Evolutionary conservation across 1,140 invertebrate species (phyloP).

Genomic region (Gryon sp.): DNA sequence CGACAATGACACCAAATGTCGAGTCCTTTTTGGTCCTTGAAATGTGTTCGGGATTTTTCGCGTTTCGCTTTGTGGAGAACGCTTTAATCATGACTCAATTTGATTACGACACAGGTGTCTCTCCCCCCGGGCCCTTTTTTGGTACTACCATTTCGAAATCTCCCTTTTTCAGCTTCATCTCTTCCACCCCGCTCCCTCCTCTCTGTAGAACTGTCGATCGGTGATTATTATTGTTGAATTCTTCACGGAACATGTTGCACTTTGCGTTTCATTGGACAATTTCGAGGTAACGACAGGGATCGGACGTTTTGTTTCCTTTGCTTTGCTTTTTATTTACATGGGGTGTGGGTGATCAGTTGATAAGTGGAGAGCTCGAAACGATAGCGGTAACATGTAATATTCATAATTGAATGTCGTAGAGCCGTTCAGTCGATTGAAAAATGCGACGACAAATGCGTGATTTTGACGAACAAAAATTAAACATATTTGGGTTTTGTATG

Average conservation of each 20-base stretch:
- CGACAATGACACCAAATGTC: conserved; percentile 77
- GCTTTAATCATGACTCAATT: conserved; percentile 70
- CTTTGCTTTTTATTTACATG: background rate
- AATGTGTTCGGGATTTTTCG: conserved; percentile 35
- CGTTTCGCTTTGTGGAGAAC: conserved; percentile 64
- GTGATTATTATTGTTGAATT: conserved; percentile 34
- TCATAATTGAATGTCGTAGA: background rate
- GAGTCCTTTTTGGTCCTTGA: conserved; percentile 54
- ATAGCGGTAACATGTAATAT: background rate
- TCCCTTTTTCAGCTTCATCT: too few relatives aligned
- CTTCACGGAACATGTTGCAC: conserved; percentile 67
- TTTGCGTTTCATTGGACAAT: conserved; percentile 68
- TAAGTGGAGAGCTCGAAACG: background rate
- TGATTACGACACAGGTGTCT: conserved; percentile 65
- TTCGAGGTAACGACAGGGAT: conserved; percentile 4
- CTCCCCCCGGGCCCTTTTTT: background rate
- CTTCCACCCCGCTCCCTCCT: too few relatives aligned
- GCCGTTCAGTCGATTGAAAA: background rate
- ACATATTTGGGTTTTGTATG: too few relatives aligned
- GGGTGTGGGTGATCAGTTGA: conserved; percentile 10
- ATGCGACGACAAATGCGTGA: too few relatives aligned
- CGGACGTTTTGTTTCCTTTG: conserved; percentile 6
- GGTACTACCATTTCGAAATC: conserved; percentile 1
- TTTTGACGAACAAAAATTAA: too few relatives aligned
- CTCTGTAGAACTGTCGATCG: background rate